Evolutionary conservation across 2,797 vertebrate genomes (phyloP).

Genomic region (Sebastes cheni): DNA sequence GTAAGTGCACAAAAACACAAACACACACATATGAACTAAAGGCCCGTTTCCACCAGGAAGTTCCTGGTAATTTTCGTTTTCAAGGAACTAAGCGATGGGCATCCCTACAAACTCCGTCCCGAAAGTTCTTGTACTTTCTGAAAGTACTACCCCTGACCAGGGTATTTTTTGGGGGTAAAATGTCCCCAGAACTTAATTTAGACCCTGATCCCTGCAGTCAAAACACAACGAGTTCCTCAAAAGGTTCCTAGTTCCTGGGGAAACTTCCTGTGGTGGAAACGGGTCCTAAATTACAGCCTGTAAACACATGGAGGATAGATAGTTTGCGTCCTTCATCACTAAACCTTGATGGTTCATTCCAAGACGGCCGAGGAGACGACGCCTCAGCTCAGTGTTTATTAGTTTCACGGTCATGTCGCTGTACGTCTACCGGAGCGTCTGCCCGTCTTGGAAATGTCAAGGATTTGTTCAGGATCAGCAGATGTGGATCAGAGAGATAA

Average conservation of each 20-base stretch:
- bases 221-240: too few relatives aligned
- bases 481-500: not conserved
- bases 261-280: too few relatives aligned
- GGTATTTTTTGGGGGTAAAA: too few relatives aligned
- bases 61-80: not conserved
- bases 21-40: not conserved
- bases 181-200: too few relatives aligned
- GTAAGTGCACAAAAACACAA: constrained; percentile 79
- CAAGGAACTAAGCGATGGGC: not conserved
- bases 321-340: not conserved
- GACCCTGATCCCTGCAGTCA: too few relatives aligned
- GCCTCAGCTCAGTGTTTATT: too few relatives aligned
- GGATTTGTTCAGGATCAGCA: not conserved
- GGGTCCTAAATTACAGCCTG: not conserved
- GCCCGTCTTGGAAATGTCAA: not conserved
- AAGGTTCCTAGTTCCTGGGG: too few relatives aligned
- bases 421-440: not conserved
- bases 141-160: too few relatives aligned
- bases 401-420: not conserved
- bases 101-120: not conserved
- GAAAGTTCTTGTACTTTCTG: not conserved
- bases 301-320: not conserved
- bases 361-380: not conserved
- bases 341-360: constrained; percentile 4
- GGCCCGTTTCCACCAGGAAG: too few relatives aligned